phyloP scores from a whole-genome alignment of 2,888 invertebrate species.

The Lathronympha strigana region DNA sequence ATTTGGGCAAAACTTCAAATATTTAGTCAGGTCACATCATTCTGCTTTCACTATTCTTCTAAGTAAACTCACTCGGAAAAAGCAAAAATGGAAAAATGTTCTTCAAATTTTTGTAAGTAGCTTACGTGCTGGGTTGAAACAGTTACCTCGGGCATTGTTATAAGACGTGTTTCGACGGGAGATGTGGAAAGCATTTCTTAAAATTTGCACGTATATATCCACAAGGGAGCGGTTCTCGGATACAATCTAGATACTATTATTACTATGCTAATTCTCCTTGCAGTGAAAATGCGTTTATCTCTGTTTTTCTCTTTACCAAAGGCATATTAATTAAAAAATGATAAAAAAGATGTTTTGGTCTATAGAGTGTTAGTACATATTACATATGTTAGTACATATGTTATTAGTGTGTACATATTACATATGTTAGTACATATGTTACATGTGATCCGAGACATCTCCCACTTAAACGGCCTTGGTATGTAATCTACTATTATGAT shows the following conservation, averaged over 20 bases:
- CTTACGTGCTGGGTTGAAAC: slow-evolving; percentile 32
- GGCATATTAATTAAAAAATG: too few relatives aligned
- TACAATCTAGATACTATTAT: slow-evolving; percentile 29
- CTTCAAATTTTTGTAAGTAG: slow-evolving; percentile 20
- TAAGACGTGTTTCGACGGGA: slow-evolving; percentile 28
- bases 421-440: too few relatives aligned
- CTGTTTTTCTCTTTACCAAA: too few relatives aligned
- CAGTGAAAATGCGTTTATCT: neutral
- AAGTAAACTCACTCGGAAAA: neutral
- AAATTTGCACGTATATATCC: slow-evolving; percentile 33
- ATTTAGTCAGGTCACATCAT: too few relatives aligned
- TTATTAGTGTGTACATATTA: too few relatives aligned
- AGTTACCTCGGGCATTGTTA: slow-evolving; percentile 28
- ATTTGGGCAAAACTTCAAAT: too few relatives aligned
- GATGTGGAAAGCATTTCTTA: slow-evolving; percentile 31
- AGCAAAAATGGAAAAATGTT: slow-evolving; percentile 18
- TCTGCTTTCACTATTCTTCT: neutral
- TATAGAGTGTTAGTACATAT: too few relatives aligned
- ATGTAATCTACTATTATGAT: too few relatives aligned
- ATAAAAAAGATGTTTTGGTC: too few relatives aligned
- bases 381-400: too few relatives aligned
- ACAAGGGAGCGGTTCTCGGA: slow-evolving; percentile 20
- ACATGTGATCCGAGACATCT: too few relatives aligned
- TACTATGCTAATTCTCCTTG: slow-evolving; percentile 7
- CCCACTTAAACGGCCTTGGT: too few relatives aligned